Percentiles rank a stretch among this genome's conserved stretches.
Conservation (phyloP, 2,113 vertebrate genomes). For the Bujurquina vittata region DNA sequence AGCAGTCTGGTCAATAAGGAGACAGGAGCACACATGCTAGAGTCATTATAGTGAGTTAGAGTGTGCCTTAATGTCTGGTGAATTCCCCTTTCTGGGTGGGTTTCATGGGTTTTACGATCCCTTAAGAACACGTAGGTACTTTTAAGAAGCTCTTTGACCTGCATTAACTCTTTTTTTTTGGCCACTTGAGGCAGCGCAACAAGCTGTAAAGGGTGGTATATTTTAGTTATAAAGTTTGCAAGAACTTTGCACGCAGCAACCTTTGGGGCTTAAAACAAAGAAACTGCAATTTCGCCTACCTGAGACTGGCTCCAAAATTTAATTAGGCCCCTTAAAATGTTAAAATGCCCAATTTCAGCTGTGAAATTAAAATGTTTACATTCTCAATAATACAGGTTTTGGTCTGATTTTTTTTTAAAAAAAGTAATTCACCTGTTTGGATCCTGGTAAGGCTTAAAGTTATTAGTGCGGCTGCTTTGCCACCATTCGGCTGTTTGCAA, state of each 20-base stretch:
- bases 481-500: background rate
- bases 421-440: background rate
- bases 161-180: background rate
- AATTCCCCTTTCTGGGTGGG: conserved; percentile 7
- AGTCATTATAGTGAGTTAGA: conserved; percentile 47
- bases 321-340: background rate
- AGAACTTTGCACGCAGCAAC: background rate
- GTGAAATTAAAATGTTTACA: background rate
- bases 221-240: background rate
- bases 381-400: background rate
- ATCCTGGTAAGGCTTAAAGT: background rate
- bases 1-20: conserved; percentile 38
- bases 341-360: background rate
- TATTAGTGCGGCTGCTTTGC: background rate
- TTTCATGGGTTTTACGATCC: conserved; percentile 22
- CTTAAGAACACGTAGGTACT: background rate
- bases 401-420: background rate
- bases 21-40: conserved; percentile 42
- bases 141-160: background rate
- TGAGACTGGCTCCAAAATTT: background rate
- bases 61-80: conserved; percentile 9
- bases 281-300: background rate
- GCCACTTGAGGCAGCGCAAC: background rate
- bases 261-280: background rate
- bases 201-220: background rate